These are phyloP conservation scores for Garrulus glandarius DNA, from an alignment of 2,797 vertebrate species.

Conservation along the genomic window DNA sequence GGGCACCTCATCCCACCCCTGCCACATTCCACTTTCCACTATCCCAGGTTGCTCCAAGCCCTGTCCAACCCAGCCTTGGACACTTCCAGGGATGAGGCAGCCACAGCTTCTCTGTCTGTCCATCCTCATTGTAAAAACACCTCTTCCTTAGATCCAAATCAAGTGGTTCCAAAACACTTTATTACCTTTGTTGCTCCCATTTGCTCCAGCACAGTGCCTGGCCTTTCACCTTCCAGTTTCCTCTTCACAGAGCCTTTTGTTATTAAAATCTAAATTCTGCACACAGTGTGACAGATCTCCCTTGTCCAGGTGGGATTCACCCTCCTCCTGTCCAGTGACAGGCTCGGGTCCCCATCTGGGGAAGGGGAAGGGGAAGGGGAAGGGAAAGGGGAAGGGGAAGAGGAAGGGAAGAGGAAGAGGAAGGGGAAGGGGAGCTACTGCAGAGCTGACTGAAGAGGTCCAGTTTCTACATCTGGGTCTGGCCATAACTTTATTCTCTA, in stretches of 20 bases:
- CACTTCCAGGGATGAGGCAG: neutral
- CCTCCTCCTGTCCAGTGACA: neutral
- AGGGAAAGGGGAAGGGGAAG: neutral
- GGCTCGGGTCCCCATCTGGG: neutral
- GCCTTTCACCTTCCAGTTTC: neutral
- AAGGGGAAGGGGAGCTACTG: rapidly evolving
- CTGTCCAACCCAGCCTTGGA: neutral
- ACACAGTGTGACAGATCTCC: neutral
- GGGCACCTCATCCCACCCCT: neutral
- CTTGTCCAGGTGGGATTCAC: neutral
- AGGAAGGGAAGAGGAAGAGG: no score
- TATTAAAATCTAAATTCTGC: neutral
- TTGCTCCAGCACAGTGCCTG: neutral
- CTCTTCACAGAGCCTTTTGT: neutral
- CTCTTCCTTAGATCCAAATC: neutral
- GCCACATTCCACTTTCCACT: neutral
- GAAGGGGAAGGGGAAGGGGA: no score
- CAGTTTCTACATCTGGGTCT: neutral
- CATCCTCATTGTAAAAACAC: neutral
- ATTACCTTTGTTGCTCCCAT: rapidly evolving
- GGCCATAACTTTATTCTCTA: neutral
- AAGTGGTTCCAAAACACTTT: neutral
- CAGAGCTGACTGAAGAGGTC: neutral
- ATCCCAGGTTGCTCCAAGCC: neutral
- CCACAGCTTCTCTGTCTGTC: neutral